Evolutionary conservation across 2,113 vertebrate species (phyloP).

Genomic region (Chamaea fasciata): DNA sequence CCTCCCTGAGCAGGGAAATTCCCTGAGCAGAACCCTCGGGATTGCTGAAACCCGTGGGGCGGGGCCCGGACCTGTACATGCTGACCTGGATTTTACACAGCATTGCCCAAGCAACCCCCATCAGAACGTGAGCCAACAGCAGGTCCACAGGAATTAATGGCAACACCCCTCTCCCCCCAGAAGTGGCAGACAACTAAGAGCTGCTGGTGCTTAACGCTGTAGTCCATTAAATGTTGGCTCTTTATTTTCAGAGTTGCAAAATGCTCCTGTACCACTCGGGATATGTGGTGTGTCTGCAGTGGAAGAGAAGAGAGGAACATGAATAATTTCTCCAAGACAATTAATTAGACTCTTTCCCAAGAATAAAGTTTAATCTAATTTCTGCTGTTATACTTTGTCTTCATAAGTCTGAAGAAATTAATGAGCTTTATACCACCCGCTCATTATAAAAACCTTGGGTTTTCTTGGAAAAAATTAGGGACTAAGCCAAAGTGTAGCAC

Average conservation of each 20-base stretch:
- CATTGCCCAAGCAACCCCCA: background rate
- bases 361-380: slow-evolving; percentile 12
- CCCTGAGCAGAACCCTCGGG: background rate
- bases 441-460: background rate
- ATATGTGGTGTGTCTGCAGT: background rate
- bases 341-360: slow-evolving; percentile 1
- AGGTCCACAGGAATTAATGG: background rate
- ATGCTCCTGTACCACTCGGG: fast-evolving
- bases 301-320: background rate
- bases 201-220: fast-evolving
- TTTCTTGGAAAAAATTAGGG: background rate
- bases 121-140: background rate
- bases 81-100: background rate
- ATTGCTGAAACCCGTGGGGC: fast-evolving
- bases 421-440: background rate
- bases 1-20: background rate
- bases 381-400: background rate
- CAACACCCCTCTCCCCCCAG: fast-evolving
- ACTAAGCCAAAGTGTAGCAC: background rate
- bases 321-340: background rate
- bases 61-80: no score
- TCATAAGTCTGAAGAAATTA: slow-evolving; percentile 9
- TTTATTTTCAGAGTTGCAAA: background rate
- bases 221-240: background rate
- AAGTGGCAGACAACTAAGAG: background rate